Evolutionary conservation across 2,888 invertebrate species (phyloP), one percentile per base, ranked within the genome.

Genomic region (Sphaerophoria taeniata): DNA sequence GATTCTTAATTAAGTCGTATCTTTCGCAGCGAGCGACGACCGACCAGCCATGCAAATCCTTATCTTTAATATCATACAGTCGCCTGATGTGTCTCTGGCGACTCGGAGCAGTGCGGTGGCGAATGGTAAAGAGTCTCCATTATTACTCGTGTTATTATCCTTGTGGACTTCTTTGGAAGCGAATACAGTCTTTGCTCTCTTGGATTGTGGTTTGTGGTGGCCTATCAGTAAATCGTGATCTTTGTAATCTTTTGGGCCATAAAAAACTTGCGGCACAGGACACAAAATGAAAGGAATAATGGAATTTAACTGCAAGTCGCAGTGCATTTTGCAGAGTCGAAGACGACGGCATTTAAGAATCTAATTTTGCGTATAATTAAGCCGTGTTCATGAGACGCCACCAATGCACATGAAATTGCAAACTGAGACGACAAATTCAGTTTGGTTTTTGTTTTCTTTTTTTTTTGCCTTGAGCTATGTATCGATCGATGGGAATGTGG

Each of bases 151-250:
- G 2, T 24, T 61, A 39, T 69, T 53, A 51, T 77, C 67, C 55
- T 60, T 79, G 74, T 71, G 79, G 67, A 74, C 70, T 79, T 84
- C 78, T 36, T 73, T 58, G 58, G 73, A 78, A 78, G 78, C 36
- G 39, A 67, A 67, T 67, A 53, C 56, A 45, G n/a, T 11, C 47
- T 16, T 24, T 33, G 56, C 61, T 24, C 67, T 6, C 63, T 43
- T 61, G 60, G 34, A 7, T 56, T 51, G 33, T 33, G 70, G 55
- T 77, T 43, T 24, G 43, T 12, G 73, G 55, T 80, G 67, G 70
- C 16, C 16, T 58, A 85, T 85, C 81, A 70, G 73, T 39, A 76
- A 85, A 85, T 85, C 85, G 81, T 81, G 85, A 85, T 85, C 72
- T 76, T 69, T 9, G 75, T 69, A 73, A 81, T 85, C 84, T 85